Conservation (phyloP, 1,140 invertebrate genomes). For the Camponotus pennsylvanicus region DNA sequence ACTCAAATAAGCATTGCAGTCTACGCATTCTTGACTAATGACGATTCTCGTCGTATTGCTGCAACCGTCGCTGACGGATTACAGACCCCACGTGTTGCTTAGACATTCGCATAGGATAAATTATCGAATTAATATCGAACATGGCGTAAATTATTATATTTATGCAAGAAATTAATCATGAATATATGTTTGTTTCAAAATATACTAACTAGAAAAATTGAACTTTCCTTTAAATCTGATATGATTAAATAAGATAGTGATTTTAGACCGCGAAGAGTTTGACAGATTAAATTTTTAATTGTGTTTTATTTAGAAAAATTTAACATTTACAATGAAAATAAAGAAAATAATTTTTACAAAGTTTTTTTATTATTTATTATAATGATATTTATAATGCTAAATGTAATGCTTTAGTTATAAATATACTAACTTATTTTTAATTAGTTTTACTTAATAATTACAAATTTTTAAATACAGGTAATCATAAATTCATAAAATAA, state of each 20-base stretch:
- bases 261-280: not conserved
- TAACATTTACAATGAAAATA: no score
- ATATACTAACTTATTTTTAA: no score
- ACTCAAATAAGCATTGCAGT: conserved; percentile 34
- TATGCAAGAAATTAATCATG: conserved; percentile 32
- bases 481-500: not conserved
- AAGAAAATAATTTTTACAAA: no score
- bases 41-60: conserved; percentile 27
- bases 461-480: not conserved
- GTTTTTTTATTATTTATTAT: not conserved
- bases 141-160: conserved; percentile 51
- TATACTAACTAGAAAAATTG: not conserved
- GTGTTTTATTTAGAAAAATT: not conserved
- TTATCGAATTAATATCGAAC: conserved; percentile 46
- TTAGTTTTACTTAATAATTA: not conserved
- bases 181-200: conserved; percentile 24
- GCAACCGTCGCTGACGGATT: conserved; percentile 50
- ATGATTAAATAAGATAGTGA: not conserved
- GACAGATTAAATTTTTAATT: not conserved
- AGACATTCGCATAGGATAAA: conserved; percentile 34
- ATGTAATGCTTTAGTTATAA: no score
- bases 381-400: not conserved
- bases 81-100: conserved; percentile 23
- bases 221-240: not conserved
- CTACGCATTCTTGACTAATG: conserved; percentile 53